Evolutionary conservation across 2,113 vertebrate genomes (phyloP).

Genomic region (Neofelis nebulosa): DNA sequence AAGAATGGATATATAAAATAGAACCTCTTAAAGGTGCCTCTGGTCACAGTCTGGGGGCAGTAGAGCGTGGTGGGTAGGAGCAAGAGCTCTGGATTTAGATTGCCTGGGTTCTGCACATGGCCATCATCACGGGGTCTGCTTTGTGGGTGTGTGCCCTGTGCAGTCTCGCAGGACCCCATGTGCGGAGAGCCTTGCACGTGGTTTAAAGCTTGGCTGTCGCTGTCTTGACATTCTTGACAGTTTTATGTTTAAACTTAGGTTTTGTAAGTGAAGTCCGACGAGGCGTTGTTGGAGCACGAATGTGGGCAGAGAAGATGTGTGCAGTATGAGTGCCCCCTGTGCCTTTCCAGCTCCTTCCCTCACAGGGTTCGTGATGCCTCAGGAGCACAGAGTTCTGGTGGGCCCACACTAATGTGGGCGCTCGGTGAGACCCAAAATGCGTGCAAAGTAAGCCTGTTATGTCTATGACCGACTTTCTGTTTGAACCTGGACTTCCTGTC

Average conservation of each 20-base stretch:
- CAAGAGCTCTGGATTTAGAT: neutral
- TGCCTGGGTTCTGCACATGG: neutral
- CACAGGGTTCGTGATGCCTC: accelerated
- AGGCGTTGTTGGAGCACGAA: neutral
- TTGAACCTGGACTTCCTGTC: neutral
- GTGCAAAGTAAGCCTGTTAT: neutral
- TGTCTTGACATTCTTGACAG: neutral
- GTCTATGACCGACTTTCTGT: neutral
- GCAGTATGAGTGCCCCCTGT: neutral
- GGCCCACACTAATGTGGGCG: neutral
- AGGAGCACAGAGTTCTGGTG: neutral
- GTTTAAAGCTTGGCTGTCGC: neutral
- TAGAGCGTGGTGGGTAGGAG: neutral
- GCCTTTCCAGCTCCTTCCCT: neutral
- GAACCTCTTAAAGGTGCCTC: neutral
- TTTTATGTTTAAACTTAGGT: neutral
- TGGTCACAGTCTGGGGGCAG: neutral
- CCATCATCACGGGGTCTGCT: neutral
- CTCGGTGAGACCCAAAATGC: neutral
- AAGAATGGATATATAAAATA: neutral
- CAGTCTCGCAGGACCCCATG: accelerated
- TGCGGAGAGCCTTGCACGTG: neutral
- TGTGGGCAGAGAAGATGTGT: neutral
- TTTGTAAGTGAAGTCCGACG: neutral
- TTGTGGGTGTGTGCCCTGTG: neutral